phyloP scores from a whole-genome alignment of 1,140 invertebrate genomes.

The Scaptomyza pallida region DNA sequence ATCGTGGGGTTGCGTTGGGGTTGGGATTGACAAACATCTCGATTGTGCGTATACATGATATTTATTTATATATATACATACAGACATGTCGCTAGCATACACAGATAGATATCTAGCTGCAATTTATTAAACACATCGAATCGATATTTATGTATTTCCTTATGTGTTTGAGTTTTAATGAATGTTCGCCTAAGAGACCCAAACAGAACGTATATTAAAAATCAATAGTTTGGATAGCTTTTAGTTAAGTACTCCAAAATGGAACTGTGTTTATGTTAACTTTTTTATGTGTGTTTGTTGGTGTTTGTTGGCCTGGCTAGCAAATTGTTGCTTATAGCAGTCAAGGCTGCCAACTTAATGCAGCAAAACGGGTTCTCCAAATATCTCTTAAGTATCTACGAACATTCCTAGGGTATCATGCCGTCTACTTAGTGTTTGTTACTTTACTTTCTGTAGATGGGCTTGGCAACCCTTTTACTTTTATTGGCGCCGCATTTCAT shows the following conservation, averaged over 20 bases:
- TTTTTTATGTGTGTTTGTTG: neutral
- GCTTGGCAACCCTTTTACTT: constrained; percentile 22
- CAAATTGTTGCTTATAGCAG: too few relatives aligned
- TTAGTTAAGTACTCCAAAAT: neutral
- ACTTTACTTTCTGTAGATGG: neutral
- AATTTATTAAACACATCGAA: constrained; percentile 54
- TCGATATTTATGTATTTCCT: neutral
- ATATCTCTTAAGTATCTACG: too few relatives aligned
- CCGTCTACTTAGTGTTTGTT: neutral
- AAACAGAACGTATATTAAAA: neutral
- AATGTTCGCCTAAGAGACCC: too few relatives aligned
- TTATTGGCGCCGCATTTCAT: constrained; percentile 31
- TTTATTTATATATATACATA: too few relatives aligned
- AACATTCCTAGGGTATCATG: neutral
- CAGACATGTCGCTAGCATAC: too few relatives aligned
- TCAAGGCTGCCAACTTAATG: too few relatives aligned
- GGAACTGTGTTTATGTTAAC: too few relatives aligned
- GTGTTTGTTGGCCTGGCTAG: too few relatives aligned
- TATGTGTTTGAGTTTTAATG: constrained; percentile 3
- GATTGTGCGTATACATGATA: constrained; percentile 5
- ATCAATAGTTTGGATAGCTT: constrained; percentile 2
- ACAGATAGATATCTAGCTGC: constrained; percentile 25
- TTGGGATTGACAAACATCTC: too few relatives aligned
- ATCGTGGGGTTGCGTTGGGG: too few relatives aligned
- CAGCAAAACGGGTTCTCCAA: too few relatives aligned